These are phyloP conservation scores for Halcyon malimbica DNA, from an alignment of 2,113 vertebrate genomes.

Conservation along the genomic window DNA sequence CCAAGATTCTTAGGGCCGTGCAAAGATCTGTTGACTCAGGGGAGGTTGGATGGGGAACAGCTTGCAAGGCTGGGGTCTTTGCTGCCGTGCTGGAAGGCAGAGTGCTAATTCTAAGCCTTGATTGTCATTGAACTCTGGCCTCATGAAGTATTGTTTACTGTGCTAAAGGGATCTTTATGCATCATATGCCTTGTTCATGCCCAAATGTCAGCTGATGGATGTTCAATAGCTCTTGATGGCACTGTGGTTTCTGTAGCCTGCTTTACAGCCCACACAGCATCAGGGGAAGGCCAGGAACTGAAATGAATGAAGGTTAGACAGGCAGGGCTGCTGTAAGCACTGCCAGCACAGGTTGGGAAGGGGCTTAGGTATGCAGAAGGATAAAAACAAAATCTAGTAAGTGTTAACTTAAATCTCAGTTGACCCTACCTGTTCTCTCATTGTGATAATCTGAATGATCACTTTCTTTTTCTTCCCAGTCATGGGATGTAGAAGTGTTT, in stretches of 20 bases:
- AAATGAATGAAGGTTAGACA: not conserved
- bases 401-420: not conserved
- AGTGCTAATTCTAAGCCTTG: not conserved
- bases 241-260: not conserved
- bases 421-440: not conserved
- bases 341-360: not conserved
- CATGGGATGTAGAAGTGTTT: not conserved
- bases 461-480: not conserved
- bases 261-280: not conserved
- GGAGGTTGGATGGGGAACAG: not conserved
- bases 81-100: not conserved
- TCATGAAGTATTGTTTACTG: not conserved
- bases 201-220: not conserved
- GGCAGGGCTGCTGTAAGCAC: not conserved
- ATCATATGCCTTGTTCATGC: not conserved
- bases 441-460: not conserved
- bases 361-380: not conserved
- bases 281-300: not conserved
- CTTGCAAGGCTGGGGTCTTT: not conserved
- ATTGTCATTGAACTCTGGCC: not conserved
- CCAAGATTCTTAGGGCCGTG: not conserved
- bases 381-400: not conserved
- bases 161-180: not conserved
- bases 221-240: not conserved
- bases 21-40: not conserved